These are phyloP conservation scores for Drosophila kanapiae DNA, from an alignment of 1,140 invertebrate genomes.

Conservation along the genomic window DNA sequence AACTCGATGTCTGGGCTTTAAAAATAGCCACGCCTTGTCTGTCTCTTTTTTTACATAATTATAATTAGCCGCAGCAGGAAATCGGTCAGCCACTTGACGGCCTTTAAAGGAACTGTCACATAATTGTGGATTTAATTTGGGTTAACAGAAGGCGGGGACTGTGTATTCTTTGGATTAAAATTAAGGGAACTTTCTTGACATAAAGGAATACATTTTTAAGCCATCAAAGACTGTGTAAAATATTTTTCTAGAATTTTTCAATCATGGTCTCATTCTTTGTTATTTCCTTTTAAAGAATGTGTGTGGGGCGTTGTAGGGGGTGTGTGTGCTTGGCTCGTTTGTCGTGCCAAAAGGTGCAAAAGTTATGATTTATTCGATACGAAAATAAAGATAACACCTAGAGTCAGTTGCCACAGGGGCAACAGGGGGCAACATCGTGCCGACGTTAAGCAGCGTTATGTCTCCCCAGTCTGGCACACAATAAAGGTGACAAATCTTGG, in stretches of 20 bases:
- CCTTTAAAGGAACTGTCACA: slow-evolving; percentile 48
- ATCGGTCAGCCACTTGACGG: slow-evolving; percentile 40
- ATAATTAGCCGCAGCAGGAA: slow-evolving; percentile 56
- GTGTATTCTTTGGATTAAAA: neutral
- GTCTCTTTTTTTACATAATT: slow-evolving; percentile 40
- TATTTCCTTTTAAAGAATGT: neutral
- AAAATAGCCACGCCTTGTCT: slow-evolving; percentile 55
- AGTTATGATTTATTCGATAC: slow-evolving; percentile 52
- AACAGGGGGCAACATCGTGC: slow-evolving; percentile 42
- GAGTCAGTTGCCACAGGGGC: slow-evolving; percentile 8
- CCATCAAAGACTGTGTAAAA: neutral
- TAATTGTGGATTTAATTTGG: slow-evolving; percentile 49
- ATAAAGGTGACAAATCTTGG: slow-evolving; percentile 52
- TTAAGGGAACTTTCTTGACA: neutral
- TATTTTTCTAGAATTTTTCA: neutral
- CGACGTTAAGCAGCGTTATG: slow-evolving; percentile 24
- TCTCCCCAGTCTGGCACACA: slow-evolving; percentile 27
- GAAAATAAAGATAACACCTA: slow-evolving; percentile 47
- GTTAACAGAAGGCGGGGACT: neutral
- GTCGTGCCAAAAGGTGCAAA: slow-evolving; percentile 50
- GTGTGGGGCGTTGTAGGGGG: slow-evolving; percentile 2
- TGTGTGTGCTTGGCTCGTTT: slow-evolving; percentile 14
- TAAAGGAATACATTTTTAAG: neutral
- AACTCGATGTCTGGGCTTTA: slow-evolving; percentile 46
- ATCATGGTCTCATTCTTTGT: neutral